These are phyloP conservation scores for Cryptomyrus ogoouensis DNA, from an alignment of 2,113 vertebrate species.

Conservation along the genomic window DNA sequence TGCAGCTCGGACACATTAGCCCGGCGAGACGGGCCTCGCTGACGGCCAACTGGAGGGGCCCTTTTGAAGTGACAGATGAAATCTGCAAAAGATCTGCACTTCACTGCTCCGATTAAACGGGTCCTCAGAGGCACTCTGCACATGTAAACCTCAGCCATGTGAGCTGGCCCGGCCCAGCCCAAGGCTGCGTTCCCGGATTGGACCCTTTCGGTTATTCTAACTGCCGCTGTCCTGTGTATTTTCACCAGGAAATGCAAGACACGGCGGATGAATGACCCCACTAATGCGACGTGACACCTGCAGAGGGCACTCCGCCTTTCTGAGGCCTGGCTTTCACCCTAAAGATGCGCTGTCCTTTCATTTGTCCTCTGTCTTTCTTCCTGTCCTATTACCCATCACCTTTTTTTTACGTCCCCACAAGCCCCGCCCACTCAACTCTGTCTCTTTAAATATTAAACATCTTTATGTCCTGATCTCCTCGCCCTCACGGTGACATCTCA, in stretches of 20 bases:
- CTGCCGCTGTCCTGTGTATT: constrained; percentile 47
- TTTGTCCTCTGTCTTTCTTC: neutral
- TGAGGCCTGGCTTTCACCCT: constrained; percentile 33
- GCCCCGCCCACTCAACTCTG: neutral
- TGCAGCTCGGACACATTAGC: constrained; percentile 37
- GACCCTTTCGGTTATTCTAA: constrained; percentile 55
- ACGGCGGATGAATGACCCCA: constrained; percentile 46
- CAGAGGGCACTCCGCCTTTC: constrained; percentile 31
- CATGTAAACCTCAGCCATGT: constrained; percentile 36
- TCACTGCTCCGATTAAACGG: neutral
- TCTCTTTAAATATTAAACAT: constrained; percentile 12
- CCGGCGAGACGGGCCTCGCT: constrained; percentile 42
- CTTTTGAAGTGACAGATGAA: constrained; percentile 48
- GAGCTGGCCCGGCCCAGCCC: constrained; percentile 1
- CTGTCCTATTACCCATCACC: neutral
- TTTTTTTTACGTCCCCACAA: neutral
- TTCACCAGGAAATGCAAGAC: constrained; percentile 54
- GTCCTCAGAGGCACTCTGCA: constrained; percentile 14
- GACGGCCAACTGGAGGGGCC: constrained; percentile 33
- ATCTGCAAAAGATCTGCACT: constrained; percentile 16
- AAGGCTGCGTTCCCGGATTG: constrained; percentile 45
- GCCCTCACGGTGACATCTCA: neutral
- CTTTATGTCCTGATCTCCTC: neutral
- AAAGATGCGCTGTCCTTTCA: constrained; percentile 18
- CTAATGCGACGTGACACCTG: constrained; percentile 46